Conservation (phyloP, 2,113 vertebrate species). For the Atractosteus spatula region DNA sequence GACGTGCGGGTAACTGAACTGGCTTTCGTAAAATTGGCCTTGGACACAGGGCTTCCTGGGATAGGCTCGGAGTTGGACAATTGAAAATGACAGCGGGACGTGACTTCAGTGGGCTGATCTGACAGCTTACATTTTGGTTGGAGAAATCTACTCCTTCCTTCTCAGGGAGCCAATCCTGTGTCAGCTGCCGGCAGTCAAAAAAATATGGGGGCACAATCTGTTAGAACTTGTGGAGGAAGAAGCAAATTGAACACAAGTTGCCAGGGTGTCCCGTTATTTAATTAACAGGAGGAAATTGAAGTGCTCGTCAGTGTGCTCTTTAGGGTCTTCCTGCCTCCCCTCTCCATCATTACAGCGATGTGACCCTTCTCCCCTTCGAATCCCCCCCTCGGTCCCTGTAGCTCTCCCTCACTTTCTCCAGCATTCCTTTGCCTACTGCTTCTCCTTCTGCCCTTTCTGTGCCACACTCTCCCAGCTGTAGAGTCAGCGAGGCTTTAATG, state of each 20-base stretch:
- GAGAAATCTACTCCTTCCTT: background rate
- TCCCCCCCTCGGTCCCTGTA: background rate
- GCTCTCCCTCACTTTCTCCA: background rate
- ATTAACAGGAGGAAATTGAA: conserved; percentile 15
- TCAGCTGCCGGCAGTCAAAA: background rate
- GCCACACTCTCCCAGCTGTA: background rate
- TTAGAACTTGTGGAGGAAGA: background rate
- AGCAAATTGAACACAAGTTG: background rate
- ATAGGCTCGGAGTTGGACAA: background rate
- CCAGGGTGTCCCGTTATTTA: background rate
- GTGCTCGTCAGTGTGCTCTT: background rate
- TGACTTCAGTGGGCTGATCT: background rate
- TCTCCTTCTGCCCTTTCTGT: background rate
- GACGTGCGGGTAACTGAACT: too few species aligned
- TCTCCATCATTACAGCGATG: background rate
- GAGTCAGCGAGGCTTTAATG: background rate
- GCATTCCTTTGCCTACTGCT: too few species aligned
- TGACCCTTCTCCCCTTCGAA: background rate
- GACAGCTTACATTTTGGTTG: background rate
- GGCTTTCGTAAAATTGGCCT: too few species aligned
- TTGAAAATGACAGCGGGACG: background rate
- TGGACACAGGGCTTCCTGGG: too few species aligned
- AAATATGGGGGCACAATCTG: background rate
- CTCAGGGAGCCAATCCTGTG: background rate
- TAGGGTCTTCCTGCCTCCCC: background rate